A percentile compares a stretch with the other conserved stretches of the same genome.
Conservation (phyloP, 2,797 vertebrate genomes). For the Catharus ustulatus region DNA sequence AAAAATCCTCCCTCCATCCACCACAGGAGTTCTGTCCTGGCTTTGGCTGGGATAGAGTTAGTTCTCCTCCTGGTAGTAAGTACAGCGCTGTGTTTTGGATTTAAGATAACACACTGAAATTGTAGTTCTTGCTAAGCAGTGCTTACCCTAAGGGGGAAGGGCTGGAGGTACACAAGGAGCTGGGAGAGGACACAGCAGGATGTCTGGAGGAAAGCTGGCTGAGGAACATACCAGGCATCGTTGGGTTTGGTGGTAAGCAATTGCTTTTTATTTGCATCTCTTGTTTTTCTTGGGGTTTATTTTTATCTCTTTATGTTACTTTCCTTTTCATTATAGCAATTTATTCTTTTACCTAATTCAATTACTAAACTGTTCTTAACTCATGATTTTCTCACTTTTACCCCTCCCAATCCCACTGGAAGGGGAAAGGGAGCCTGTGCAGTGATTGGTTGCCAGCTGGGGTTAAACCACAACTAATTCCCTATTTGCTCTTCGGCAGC, state of each 20-base stretch:
- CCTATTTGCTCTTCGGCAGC: constrained; percentile 8
- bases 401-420: neutral
- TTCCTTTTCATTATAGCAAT: neutral
- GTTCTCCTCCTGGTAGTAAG: neutral
- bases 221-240: neutral
- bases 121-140: neutral
- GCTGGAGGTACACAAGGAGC: neutral
- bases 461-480: neutral
- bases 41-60: neutral
- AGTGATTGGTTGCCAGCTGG: neutral
- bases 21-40: neutral
- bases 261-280: neutral
- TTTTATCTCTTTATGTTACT: neutral
- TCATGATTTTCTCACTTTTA: neutral
- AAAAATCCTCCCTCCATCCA: neutral
- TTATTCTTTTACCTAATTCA: neutral
- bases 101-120: neutral
- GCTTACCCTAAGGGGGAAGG: neutral
- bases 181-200: neutral
- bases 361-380: neutral
- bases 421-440: neutral
- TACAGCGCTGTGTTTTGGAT: neutral
- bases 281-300: neutral
- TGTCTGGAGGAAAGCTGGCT: neutral
- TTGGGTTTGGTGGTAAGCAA: neutral